Evolutionary conservation across 2,113 vertebrate genomes (phyloP), one percentile per base, ranked within the genome.

Genomic region (Oceanodroma tethys): DNA sequence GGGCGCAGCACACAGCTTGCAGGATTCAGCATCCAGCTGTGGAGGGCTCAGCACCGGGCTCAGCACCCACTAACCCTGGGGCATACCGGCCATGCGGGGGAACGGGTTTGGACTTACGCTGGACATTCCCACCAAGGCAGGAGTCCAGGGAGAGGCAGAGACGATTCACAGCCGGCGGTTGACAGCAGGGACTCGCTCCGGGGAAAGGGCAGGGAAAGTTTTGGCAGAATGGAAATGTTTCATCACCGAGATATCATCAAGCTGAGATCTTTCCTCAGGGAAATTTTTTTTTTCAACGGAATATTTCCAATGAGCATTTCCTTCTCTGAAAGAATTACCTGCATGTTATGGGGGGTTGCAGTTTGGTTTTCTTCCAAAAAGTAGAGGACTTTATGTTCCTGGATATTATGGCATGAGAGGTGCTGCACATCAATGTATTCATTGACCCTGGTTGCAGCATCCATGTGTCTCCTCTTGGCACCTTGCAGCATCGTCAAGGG

Each of bases 51-150:
- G 55, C 22, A 13, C 38, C 1, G 1, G 78, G 27, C 38, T 71
- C n/a, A n/a, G n/a, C n/a, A n/a, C n/a, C n/a, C n/a, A n/a, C n/a
- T n/a, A n/a, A 7, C 14, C 25, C 45, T 4, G 2, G 8, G 16
- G 36, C 19, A n/a, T 18, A 11, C 43, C 7, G 67, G 20, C 13
- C 0, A 0, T 2, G 11, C 3, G 4, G 22, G 38, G 45, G 11
- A 70, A 26, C 1, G 7, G 12, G 12, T 21, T n/a, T 47, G 72
- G 68, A 26, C 0, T 0, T 6, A 0, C 1, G 0, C 11, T 5
- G 5, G 59, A 36, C 32, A 36, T 65, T 19, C 56, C 56, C 70
- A 43, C 5, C 12, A 13, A 17, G 43, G 47, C 43, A 38, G 18
- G 63, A 36, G 27, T 11, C 47, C 55, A 71, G 65, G 65, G 68